These are phyloP conservation scores for Bhutanitis thaidina DNA, from an alignment of 2,888 invertebrate species.

Conservation along the genomic window DNA sequence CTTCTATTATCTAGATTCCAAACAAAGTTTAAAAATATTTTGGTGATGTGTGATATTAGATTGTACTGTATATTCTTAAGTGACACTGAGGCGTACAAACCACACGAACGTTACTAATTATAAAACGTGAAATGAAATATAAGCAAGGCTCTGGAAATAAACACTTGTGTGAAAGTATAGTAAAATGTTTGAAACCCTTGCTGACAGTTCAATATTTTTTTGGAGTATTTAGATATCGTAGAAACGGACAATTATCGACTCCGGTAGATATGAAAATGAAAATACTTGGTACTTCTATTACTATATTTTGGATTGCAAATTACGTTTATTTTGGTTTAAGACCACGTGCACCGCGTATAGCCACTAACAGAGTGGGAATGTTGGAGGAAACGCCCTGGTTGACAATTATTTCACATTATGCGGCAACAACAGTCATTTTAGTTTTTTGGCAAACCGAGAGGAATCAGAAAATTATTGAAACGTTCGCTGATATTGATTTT, in stretches of 20 bases:
- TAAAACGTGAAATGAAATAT: not conserved
- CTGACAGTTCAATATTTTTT: slow-evolving; percentile 1
- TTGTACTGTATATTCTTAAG: too few relatives aligned
- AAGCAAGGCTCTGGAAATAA: not conserved
- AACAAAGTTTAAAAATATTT: too few relatives aligned
- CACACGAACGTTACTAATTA: too few relatives aligned
- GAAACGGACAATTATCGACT: not conserved
- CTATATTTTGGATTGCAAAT: slow-evolving; percentile 5
- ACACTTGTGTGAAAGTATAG: not conserved
- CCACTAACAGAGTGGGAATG: not conserved
- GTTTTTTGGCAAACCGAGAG: slow-evolving; percentile 32
- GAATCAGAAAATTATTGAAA: slow-evolving; percentile 35
- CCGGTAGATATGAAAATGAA: not conserved
- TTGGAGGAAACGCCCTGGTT: slow-evolving; percentile 34
- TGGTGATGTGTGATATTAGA: too few relatives aligned
- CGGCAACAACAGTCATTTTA: slow-evolving; percentile 29
- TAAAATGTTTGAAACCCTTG: slow-evolving; percentile 2
- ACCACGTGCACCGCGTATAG: too few relatives aligned
- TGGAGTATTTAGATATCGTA: slow-evolving; percentile 8
- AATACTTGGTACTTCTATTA: not conserved
- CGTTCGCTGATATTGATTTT: slow-evolving; percentile 37
- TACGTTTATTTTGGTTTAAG: slow-evolving; percentile 21
- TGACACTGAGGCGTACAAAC: too few relatives aligned
- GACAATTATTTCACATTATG: slow-evolving; percentile 36
- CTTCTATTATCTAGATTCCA: too few relatives aligned